These are phyloP conservation scores for Festucalex cinctus DNA, from an alignment of 2,113 vertebrate genomes.

Conservation along the genomic window DNA sequence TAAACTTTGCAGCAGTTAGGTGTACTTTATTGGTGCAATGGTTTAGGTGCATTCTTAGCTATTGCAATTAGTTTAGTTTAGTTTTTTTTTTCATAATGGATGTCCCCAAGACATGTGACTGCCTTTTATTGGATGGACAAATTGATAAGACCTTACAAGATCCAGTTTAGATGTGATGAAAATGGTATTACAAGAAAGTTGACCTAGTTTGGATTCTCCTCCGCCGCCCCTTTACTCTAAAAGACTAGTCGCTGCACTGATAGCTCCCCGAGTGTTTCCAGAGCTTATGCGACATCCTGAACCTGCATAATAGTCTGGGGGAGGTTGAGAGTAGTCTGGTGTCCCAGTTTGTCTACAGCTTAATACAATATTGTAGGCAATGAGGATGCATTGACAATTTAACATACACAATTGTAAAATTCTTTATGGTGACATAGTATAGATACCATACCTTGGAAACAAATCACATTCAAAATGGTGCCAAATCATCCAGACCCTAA, in stretches of 20 bases:
- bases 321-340: background rate
- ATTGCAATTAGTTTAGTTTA: no score
- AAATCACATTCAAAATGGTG: no score
- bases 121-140: background rate
- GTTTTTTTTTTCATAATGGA: no score
- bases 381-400: background rate
- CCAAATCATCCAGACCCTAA: no score
- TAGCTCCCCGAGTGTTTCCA: conserved; percentile 2
- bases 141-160: background rate
- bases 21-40: background rate
- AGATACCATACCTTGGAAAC: no score
- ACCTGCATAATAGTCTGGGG: conserved; percentile 1
- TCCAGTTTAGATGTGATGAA: background rate
- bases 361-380: background rate
- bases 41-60: background rate
- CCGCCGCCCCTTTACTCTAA: background rate
- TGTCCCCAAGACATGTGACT: no score
- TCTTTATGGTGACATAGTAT: no score
- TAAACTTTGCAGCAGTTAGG: background rate
- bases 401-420: no score
- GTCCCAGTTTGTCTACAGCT: background rate
- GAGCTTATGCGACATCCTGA: conserved; percentile 1
- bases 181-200: background rate
- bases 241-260: background rate
- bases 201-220: conserved; percentile 2